A percentile compares a stretch with the other conserved stretches of the same genome.
Conservation (phyloP, 2,113 vertebrate species). For the Malurus alboscapulatus region DNA sequence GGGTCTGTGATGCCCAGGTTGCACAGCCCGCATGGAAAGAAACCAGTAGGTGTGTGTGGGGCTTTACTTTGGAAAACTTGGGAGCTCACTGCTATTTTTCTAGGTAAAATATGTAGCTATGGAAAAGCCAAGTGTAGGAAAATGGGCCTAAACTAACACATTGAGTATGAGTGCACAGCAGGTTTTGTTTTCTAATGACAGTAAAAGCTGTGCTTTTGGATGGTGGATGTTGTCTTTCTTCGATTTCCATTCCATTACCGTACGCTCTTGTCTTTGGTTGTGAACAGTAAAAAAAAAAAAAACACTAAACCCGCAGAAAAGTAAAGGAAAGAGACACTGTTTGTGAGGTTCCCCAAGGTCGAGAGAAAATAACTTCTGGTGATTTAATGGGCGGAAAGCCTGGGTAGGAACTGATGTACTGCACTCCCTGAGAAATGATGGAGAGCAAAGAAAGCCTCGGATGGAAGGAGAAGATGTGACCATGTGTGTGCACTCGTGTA, state of each 20-base stretch:
- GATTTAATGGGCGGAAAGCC: background rate
- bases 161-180: background rate
- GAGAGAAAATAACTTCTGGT: background rate
- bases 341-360: background rate
- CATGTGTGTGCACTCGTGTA: background rate
- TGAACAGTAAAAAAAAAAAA: background rate
- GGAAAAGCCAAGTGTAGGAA: background rate
- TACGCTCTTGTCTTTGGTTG: background rate
- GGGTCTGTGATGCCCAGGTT: background rate
- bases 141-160: fast-evolving
- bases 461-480: background rate
- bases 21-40: background rate
- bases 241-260: background rate
- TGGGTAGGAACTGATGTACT: background rate
- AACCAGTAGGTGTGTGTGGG: fast-evolving
- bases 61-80: background rate
- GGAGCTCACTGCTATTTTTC: background rate
- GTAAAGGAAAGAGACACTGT: background rate
- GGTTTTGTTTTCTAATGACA: background rate
- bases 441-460: background rate
- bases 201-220: background rate
- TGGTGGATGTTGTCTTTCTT: background rate
- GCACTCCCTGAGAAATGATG: background rate
- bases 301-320: background rate
- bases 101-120: background rate